Evolutionary conservation across 2,888 invertebrate genomes (phyloP), one percentile per base, ranked within the genome.

Genomic region (Drosophila anomelani): DNA sequence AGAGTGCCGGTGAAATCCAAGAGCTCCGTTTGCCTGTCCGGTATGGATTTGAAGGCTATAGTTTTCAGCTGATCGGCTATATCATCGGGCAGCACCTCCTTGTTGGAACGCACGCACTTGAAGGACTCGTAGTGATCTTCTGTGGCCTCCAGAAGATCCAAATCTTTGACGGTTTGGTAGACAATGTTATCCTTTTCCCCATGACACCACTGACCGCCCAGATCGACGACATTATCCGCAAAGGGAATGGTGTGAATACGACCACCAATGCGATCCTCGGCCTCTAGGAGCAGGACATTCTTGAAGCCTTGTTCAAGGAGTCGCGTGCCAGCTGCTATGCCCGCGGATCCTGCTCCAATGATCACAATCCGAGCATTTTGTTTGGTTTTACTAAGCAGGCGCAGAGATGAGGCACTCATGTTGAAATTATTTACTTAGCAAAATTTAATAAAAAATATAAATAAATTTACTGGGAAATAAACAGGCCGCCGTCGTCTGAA

Each of bases 141-240:
- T 0, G 91, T 90, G 3, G 79, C 56, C 41, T 90, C 89, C n/a
- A 92, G 79, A 12, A 91, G 26, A 54, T 88, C 43, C 41, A 88
- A 44, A 6, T 89, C 67, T 53, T 88, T 76, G 8, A 94, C 94
- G 54, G 94, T 87, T 46, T 94, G 93, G 80, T 93, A 95, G 0
- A 95, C 94, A 29, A 94, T 82, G 91, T 96, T 95, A 53, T 93
- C 93, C 88, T 94, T 92, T 89, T 96, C 95, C 0, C 96, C 92
- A 51, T 92, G 92, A 55, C 92, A 95, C 96, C 96, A 97, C 79
- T 96, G 96, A 51, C 96, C 96, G 0, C 96, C 96, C 56, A 96
- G 86, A 89, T 97, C 96, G 7, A 96, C 92, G 7, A 94, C 91
- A 74, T 93, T 94, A 0, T 94, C 94, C 1, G 93, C 94, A 76